Evolutionary conservation across 2,888 invertebrate species (phyloP), one percentile per base, ranked within the genome.

Genomic region (Stenodera caucasica): DNA sequence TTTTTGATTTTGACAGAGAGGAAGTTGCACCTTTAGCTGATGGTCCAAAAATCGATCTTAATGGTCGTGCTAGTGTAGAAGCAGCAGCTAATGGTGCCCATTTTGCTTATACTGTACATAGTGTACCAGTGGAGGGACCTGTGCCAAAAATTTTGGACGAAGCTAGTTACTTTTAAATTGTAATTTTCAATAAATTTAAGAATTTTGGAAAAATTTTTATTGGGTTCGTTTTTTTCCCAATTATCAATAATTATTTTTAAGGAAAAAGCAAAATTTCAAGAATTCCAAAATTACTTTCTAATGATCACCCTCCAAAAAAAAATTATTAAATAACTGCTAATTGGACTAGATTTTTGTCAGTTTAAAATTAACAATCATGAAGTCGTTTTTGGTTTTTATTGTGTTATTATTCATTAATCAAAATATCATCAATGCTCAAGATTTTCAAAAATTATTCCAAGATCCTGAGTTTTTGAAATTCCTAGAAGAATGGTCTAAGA

Each of bases 11-110:
- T n/a, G 2, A 21, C 1, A 58, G 58, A 23, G 32, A 54, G 18
- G 54, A 54, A 18, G 49, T 49, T 3, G 2, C 0, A 14, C 37
- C 55, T 1, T 40, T 55, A 45, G 76, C 77, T 8, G 75, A 77
- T 49, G 83, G 83, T 7, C 83, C 84, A 2, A 69, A 77, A 33
- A 65, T 80, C n/a, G 79, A 84, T 65, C 72, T 80, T 0, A 72
- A 75, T 30, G 83, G 84, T 35, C 73, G 73, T 33, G 83, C 82
- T 14, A 78, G 80, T 5, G 78, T 83, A 0, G 70, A 69, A 54
- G 68, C 78, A 45, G 74, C 75, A 55, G 80, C 82, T n/a, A 80
- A 79, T 50, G 83, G 83, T 33, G 70, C 70, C 32, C 71, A 78
- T 51, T 68, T 78, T 29, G 67, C 71, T 40, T 83, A 83, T 71